Base-by-base conservation (phyloP, 92 coral and sea anemone species). In the Parazoanthus darwini region DNA sequence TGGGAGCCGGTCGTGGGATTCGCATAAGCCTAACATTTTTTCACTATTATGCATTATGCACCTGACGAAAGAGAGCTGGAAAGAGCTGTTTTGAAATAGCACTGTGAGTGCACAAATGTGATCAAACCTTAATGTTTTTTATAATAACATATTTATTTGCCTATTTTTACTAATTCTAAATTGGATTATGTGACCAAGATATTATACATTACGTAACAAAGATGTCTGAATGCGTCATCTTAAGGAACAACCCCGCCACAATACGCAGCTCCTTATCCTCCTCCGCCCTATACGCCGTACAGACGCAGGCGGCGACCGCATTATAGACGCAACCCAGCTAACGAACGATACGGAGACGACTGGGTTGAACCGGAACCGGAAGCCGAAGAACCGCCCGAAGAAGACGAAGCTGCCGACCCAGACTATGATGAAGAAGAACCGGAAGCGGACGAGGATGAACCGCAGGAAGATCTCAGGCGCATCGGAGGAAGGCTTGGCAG, bases 331-430 rank as follows among this genome's bases (percentile, higher is more conserved):
- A 71, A 84, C 67, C 87, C 87, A 1, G 78, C 67, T 6, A 68
- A 35, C 78, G 79, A 29, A 13, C 68, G 79, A 7, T 84, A 84
- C 25, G 78, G 79, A 43, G 87, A 84, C 46, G 78, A 70, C 65
- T 84, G 87, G 87, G 74, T 73, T 51, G 87, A 84, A 84, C 87
- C 87, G 29, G 87, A 71, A 72, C 87, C 87, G 5, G 79, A 84
- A 26, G 29, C 79, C 67, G 79, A 84, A 68, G 87, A 84, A 43
- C 87, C 87, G 25, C 86, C 86, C 18, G 86, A 82, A 16, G 82
- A 79, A 79, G 82, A 79, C 63, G 82, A 79, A 38, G 38, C 82
- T 25, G 33, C 67, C 20, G 66, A 79, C 82, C 82, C 82, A 25
- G 82, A 79, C n/a, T 73, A 73, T 33, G 82, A 79, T 10, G 38